Conservation (phyloP, 2,113 vertebrate genomes). For the Lophochroa leadbeateri region DNA sequence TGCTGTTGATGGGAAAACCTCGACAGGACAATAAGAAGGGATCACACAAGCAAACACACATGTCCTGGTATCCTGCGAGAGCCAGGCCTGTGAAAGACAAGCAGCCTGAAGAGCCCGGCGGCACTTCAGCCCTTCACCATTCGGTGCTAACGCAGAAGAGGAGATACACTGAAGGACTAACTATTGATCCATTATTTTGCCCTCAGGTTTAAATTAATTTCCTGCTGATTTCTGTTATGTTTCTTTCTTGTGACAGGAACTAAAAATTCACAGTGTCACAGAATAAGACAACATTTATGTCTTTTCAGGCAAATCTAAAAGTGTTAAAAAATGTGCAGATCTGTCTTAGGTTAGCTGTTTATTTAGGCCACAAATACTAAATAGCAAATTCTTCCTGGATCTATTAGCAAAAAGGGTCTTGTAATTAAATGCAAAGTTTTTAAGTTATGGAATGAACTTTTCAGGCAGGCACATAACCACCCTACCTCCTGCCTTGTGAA, state of each 20-base stretch:
- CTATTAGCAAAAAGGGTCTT: background rate
- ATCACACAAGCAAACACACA: background rate
- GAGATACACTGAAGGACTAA: background rate
- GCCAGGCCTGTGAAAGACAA: background rate
- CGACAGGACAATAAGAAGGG: background rate
- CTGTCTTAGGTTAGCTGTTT: background rate
- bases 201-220: background rate
- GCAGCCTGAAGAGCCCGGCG: accelerated
- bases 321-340: background rate
- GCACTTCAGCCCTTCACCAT: background rate
- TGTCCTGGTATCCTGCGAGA: background rate
- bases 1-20: background rate
- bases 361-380: background rate
- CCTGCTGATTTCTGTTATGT: background rate
- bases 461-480: background rate
- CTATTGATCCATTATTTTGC: background rate
- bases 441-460: background rate
- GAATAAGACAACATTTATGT: background rate
- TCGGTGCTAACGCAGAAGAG: background rate
- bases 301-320: background rate
- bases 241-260: background rate
- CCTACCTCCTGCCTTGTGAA: background rate
- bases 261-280: background rate
- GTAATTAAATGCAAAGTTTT: background rate
- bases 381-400: background rate